A percentile compares a stretch with the other conserved stretches of the same genome.
Conservation (phyloP, 2,797 vertebrate genomes). For the Macropodus opercularis region DNA sequence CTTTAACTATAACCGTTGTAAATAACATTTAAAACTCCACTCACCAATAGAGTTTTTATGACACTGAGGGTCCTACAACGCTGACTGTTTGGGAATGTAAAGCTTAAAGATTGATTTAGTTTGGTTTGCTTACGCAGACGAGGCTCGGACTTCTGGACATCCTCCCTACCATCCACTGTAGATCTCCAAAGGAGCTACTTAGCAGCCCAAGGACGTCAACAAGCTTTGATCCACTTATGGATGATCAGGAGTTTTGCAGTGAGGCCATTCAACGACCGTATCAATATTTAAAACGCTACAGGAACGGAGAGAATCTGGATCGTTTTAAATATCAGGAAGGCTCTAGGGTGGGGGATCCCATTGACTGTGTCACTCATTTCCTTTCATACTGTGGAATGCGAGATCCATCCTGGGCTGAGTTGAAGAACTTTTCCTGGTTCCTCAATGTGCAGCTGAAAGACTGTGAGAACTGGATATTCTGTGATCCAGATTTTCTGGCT, state of each 20-base stretch:
- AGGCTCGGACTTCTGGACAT: slow-evolving; percentile 74
- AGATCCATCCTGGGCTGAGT: slow-evolving; percentile 84
- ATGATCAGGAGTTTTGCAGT: slow-evolving; percentile 72
- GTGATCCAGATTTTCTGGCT: slow-evolving; percentile 74
- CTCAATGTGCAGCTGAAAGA: slow-evolving; percentile 83
- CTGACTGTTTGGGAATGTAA: background rate
- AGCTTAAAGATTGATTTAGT: background rate
- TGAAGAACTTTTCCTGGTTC: slow-evolving; percentile 84
- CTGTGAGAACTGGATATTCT: slow-evolving; percentile 84
- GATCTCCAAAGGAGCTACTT: slow-evolving; percentile 71
- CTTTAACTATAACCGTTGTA: too few species aligned
- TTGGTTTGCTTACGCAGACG: slow-evolving; percentile 52
- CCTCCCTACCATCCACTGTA: slow-evolving; percentile 80
- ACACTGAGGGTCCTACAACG: accelerated
- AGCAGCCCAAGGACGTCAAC: background rate
- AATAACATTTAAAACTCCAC: too few species aligned
- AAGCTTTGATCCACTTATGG: slow-evolving; percentile 76
- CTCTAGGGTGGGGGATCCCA: slow-evolving; percentile 51
- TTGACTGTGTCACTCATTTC: slow-evolving; percentile 77
- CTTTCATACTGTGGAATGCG: slow-evolving; percentile 75
- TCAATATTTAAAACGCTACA: slow-evolving; percentile 78
- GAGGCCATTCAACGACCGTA: slow-evolving; percentile 83
- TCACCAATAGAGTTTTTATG: background rate
- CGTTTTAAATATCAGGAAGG: slow-evolving; percentile 66
- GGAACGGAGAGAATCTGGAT: slow-evolving; percentile 66